phyloP scores from a whole-genome alignment of 2,797 vertebrate genomes.

The Micromesistius poutassou region DNA sequence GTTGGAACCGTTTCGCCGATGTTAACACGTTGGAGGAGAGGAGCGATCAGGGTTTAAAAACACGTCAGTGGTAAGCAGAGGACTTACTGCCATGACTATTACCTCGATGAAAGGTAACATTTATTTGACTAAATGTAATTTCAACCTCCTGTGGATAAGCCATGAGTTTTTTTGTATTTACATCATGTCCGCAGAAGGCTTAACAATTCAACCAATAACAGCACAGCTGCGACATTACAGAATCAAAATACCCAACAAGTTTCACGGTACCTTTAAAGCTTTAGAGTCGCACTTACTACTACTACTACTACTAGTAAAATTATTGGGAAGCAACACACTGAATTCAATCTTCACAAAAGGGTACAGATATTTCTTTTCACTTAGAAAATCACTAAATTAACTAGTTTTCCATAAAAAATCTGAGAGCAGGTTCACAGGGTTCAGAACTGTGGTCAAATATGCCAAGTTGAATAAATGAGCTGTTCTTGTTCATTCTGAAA shows the following conservation, averaged over 20 bases:
- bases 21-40: no score
- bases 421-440: neutral
- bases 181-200: no score
- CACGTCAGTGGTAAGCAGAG: neutral
- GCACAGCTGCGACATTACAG: no score
- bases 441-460: slow-evolving; percentile 2
- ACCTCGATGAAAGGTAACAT: no score
- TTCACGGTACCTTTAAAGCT: no score
- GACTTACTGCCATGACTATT: neutral
- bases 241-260: no score
- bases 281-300: no score
- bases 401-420: neutral
- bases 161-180: neutral
- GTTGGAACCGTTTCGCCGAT: no score
- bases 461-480: neutral
- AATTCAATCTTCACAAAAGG: neutral
- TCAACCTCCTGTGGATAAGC: neutral
- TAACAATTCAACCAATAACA: no score
- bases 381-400: neutral
- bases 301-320: no score
- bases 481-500: slow-evolving; percentile 3
- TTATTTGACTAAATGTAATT: no score
- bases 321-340: neutral
- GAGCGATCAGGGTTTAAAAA: neutral
- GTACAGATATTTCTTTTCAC: neutral